phyloP scores from a whole-genome alignment of 1,140 invertebrate species.

The Trichonephila inaurata region DNA sequence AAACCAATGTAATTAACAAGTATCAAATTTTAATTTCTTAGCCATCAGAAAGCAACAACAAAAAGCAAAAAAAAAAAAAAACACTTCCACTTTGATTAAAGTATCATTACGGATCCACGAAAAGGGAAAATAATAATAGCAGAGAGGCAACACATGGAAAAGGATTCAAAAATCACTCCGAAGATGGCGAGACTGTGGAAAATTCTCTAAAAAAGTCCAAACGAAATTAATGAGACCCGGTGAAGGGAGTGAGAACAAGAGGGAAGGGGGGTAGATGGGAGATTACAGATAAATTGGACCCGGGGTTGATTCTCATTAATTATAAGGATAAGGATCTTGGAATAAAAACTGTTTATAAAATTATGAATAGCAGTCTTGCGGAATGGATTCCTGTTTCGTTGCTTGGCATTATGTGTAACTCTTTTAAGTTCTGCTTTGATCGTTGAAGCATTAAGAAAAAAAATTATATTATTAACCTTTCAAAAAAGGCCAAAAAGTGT shows the following conservation, averaged over 20 bases:
- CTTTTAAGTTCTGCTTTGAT: not conserved
- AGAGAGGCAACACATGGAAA: not conserved
- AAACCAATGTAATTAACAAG: too few relatives aligned
- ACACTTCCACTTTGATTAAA: not conserved
- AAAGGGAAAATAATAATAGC: not conserved
- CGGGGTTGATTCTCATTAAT: conserved; percentile 55
- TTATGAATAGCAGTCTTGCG: conserved; percentile 9
- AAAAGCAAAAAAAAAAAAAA: too few relatives aligned
- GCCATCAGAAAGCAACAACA: not conserved
- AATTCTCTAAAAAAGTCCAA: not conserved
- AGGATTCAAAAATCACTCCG: not conserved
- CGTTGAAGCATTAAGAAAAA: not conserved
- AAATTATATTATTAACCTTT: too few relatives aligned
- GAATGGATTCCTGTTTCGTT: not conserved
- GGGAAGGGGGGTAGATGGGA: not conserved
- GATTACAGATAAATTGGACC: conserved; percentile 40
- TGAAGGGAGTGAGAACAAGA: not conserved
- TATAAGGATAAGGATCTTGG: conserved; percentile 44
- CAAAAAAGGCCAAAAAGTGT: too few relatives aligned
- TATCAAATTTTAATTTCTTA: not conserved
- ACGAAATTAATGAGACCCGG: not conserved
- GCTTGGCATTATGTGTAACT: not conserved
- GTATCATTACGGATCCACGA: not conserved
- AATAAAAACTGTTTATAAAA: conserved; percentile 58
- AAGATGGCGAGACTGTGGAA: not conserved